Evolutionary conservation across 92 coral and sea anemone genomes (phyloP), one percentile per base, ranked within the genome.

Genomic region (Phymanthus crucifer): DNA sequence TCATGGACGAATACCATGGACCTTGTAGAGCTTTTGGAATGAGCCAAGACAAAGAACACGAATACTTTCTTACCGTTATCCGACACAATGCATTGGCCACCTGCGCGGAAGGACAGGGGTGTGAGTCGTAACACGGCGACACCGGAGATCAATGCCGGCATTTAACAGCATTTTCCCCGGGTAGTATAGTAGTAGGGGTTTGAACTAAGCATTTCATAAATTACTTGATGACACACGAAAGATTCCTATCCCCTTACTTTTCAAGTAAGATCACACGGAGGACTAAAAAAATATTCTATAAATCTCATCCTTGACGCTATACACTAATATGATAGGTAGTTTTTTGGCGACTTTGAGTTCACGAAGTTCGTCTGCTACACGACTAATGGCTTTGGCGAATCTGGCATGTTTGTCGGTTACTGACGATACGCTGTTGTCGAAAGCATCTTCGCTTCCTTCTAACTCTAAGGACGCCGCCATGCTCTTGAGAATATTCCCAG

Each of bases 381-480:
- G 89, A 14, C 82, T 84, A 32, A 96, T 78, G 34, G 95, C 87
- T 58, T 73, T 90, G 83, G 87, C 86, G 72, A 83, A 86, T 45
- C 90, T 93, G 26, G 94, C 80, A 40, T 80, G 87, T 40, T 93
- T 90, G 32, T 91, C 97, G 1, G 92, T 88, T 26, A 95, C 87
- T n/a, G 84, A 71, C 36, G 88, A 74, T 1, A 93, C 92, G 75
- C 96, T 91, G 9, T 85, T 76, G 27, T 85, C 90, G 64, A 87
- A 95, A 65, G 70, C 78, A 40, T 87, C 88, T 66, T 81, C 85
- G 57, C 75, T 90, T 4, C 85, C 89, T 48, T 91, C 94, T 48
- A 92, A 90, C 47, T 95, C 97, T n/a, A 95, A 87, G 4, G 83
- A 43, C 18, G 92, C 88, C 6, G 99, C 80, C 90, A 93, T 91